A percentile compares a stretch with the other conserved stretches of the same genome.
phyloP scores from a whole-genome alignment of 2,888 invertebrate species.

The Acanthosoma haemorrhoidale region DNA sequence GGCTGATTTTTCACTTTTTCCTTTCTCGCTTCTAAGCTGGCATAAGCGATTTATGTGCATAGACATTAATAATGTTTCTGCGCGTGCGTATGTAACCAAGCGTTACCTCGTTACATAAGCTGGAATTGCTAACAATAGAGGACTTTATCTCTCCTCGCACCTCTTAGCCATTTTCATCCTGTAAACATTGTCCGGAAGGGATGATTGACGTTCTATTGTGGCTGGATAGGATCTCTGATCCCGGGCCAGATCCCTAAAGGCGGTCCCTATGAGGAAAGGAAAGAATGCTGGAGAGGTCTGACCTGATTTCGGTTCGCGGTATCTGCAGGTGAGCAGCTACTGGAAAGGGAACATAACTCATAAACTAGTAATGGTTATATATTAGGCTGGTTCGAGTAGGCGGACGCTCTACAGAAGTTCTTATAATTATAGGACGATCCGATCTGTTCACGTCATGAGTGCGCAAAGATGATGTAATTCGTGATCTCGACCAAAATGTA shows the following conservation, averaged over 20 bases:
- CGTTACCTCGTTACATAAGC: not conserved
- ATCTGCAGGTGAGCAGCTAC: not conserved
- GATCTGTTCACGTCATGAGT: too few relatives aligned
- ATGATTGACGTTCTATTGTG: slow-evolving; percentile 1
- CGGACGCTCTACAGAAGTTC: too few relatives aligned
- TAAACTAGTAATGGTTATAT: not conserved
- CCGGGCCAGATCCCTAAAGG: not conserved
- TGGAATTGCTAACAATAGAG: not conserved
- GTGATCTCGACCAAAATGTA: too few relatives aligned
- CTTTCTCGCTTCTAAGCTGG: too few relatives aligned
- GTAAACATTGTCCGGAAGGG: slow-evolving; percentile 1
- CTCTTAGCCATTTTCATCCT: not conserved
- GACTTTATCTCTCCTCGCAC: not conserved
- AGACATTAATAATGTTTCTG: too few relatives aligned
- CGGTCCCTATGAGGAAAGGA: not conserved
- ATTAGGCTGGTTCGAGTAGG: too few relatives aligned
- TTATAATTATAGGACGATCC: too few relatives aligned
- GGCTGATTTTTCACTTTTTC: too few relatives aligned
- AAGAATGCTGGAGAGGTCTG: not conserved
- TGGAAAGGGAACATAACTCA: not conserved
- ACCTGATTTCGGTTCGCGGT: not conserved
- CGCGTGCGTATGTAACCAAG: too few relatives aligned
- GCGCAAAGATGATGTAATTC: too few relatives aligned
- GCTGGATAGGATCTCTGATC: not conserved
- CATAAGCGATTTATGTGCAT: too few relatives aligned